Evolutionary conservation across 2,888 invertebrate species (phyloP).

Genomic region (Crossocerus cetratus): DNA sequence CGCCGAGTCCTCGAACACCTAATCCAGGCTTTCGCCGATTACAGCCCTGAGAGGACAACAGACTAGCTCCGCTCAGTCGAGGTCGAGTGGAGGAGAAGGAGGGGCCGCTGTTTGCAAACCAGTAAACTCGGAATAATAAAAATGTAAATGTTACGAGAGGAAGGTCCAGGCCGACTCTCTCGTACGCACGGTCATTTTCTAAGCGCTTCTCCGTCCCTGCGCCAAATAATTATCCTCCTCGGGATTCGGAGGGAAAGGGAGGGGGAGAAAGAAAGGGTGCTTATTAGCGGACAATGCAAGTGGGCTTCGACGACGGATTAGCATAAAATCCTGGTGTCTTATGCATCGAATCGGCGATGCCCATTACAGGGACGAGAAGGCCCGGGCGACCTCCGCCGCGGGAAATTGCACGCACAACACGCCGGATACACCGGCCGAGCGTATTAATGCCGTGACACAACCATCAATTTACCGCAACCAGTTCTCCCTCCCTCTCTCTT

Average conservation of each 20-base stretch:
- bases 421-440: constrained; percentile 44
- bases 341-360: constrained; percentile 49
- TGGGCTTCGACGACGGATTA: constrained; percentile 58
- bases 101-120: too few species aligned
- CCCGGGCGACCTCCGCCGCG: constrained; percentile 47
- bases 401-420: constrained; percentile 51
- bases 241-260: constrained; percentile 41
- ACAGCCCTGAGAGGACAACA: too few species aligned
- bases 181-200: constrained; percentile 62
- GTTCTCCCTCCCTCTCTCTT: constrained; percentile 23
- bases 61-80: too few species aligned
- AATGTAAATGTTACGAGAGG: too few species aligned
- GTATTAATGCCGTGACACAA: constrained; percentile 56
- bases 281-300: constrained; percentile 70
- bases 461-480: constrained; percentile 60
- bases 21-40: not conserved
- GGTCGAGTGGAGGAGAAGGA: too few species aligned
- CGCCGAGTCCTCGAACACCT: not conserved
- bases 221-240: constrained; percentile 66
- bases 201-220: constrained; percentile 49
- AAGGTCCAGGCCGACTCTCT: constrained; percentile 32
- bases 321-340: constrained; percentile 67
- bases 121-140: too few species aligned
- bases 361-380: constrained; percentile 47
- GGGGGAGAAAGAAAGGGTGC: constrained; percentile 23